Base-by-base conservation (phyloP, 2,113 vertebrate genomes). In the Aphelocoma coerulescens region DNA sequence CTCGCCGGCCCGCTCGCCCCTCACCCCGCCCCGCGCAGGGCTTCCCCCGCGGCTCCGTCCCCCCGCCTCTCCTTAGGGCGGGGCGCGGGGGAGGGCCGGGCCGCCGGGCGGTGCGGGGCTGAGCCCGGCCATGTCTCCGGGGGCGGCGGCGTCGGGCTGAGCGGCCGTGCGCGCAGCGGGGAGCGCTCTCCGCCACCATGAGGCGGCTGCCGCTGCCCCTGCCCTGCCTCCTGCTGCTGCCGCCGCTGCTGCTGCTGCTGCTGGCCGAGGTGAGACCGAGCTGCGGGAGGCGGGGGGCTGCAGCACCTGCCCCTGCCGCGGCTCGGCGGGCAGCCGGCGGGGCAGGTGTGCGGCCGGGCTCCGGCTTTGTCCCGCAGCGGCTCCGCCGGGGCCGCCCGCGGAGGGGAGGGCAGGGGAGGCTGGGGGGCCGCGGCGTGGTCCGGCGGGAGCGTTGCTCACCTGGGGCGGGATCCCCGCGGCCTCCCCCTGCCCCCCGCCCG, bases 61-160 rank as follows among this genome's bases (percentile, higher is more conserved):
- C 8, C 41, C 55, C 62, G 59, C 86, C 58, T 62, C 73, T 62
- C 30, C 85, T 10, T 2, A 33, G 79, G 82, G 11, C 58, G 14
- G 67, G 85, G 67, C 67, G 48, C 37, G 85, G 90, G 33, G 87
- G 62, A 39, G 88, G 80, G 89, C 81, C 87, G 85, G 69, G 44
- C 10, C 63, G 88, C 91, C 75, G 88, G 85, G 89, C 95, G 96
- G 95, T 79, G 95, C 90, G 88, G 78, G 87, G 72, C 89, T 79
- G 71, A 73, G 93, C 71, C 88, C 96, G 93, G 97, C 97, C 96
- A 97, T 97, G 98, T 95, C 97, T 95, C 97, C 95, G 85, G 78
- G 83, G 95, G 95, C 92, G 97, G 96, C 92, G 94, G 97, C 30
- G 57, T 72, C 51, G 76, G 68, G 92, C 87, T 92, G 85, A 96